Conservation (phyloP, 1,140 invertebrate genomes). For the Andrena cerasifolii region DNA sequence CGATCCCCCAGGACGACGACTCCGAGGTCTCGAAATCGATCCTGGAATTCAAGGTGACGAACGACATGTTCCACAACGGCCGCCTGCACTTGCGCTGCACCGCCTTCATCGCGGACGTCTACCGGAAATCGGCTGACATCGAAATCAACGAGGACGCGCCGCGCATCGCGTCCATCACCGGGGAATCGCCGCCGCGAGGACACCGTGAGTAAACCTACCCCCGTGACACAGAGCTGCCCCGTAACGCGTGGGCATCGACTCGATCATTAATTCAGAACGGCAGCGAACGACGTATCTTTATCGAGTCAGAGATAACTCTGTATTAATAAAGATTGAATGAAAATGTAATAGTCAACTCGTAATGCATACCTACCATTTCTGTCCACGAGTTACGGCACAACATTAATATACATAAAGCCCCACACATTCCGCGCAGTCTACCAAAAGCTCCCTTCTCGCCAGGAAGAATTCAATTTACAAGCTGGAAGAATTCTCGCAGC, state of each 20-base stretch:
- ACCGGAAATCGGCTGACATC: constrained; percentile 71
- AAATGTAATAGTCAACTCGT: too few relatives aligned
- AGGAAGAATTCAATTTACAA: neutral
- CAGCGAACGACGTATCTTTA: too few relatives aligned
- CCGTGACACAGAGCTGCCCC: too few relatives aligned
- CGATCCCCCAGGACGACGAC: constrained; percentile 46
- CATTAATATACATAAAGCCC: too few relatives aligned
- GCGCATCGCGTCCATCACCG: constrained; percentile 77
- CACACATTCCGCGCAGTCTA: too few relatives aligned
- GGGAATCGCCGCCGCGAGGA: constrained; percentile 76
- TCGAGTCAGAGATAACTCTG: too few relatives aligned
- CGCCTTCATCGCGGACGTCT: constrained; percentile 74
- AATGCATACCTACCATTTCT: too few relatives aligned
- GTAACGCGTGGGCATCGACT: too few relatives aligned
- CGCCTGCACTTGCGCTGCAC: constrained; percentile 74
- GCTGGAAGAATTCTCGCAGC: neutral
- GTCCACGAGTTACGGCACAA: too few relatives aligned
- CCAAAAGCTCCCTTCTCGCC: neutral
- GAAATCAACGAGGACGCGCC: constrained; percentile 77
- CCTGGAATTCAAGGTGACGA: constrained; percentile 73
- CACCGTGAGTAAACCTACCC: constrained; percentile 71
- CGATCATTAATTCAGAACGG: too few relatives aligned
- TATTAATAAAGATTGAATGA: too few relatives aligned
- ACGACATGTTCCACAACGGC: constrained; percentile 72
- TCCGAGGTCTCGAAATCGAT: constrained; percentile 69